A percentile compares a stretch with the other conserved stretches of the same genome.
Conservation (phyloP, 92 coral and sea anemone genomes). For the Blastomussa wellsi region DNA sequence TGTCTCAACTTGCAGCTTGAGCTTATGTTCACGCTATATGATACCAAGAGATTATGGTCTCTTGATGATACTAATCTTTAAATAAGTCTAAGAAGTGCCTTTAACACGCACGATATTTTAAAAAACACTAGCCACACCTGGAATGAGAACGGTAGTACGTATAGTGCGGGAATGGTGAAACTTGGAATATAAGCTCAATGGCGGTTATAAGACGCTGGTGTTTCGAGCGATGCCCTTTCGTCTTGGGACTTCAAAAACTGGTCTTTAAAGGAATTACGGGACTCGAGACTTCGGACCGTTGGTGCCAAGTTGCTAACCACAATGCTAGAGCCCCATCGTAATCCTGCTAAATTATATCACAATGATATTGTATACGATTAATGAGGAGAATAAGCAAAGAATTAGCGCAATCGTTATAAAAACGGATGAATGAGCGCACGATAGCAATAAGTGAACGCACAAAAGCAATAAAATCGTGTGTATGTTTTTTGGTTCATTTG, state of each 20-base stretch:
- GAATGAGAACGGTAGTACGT: no score
- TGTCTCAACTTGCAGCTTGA: neutral
- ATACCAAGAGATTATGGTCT: no score
- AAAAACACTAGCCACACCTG: neutral
- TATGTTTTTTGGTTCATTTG: no score
- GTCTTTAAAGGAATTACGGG: no score
- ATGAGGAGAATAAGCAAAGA: neutral
- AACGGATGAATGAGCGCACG: no score
- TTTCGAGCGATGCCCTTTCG: neutral
- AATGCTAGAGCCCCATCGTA: neutral
- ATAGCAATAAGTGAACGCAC: no score
- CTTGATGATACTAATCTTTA: neutral
- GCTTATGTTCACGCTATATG: neutral
- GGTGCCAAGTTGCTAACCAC: neutral
- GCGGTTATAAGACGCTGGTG: neutral
- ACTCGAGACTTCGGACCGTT: neutral
- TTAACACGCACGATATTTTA: neutral
- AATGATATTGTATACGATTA: neutral
- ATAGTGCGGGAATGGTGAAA: no score
- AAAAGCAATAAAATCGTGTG: no score
- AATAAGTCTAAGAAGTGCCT: neutral
- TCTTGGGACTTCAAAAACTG: neutral
- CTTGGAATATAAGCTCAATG: neutral
- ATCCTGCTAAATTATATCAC: neutral
- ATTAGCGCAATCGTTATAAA: neutral